Evolutionary conservation across 2,113 vertebrate genomes (phyloP).

Genomic region (Anguilla japonica): DNA sequence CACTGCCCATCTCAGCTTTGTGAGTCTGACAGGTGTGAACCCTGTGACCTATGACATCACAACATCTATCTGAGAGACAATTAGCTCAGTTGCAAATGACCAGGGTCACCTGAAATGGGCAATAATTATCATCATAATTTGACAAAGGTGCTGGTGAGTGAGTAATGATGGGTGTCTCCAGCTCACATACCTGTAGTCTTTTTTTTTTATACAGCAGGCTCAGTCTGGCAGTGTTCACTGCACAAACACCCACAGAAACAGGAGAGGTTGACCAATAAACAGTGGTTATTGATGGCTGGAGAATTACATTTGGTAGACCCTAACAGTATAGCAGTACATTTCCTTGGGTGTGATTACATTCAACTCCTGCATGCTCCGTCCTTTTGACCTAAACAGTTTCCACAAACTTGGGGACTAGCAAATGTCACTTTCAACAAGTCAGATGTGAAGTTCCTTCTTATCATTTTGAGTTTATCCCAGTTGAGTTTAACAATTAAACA

Average conservation of each 20-base stretch:
- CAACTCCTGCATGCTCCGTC: background rate
- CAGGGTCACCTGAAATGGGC: background rate
- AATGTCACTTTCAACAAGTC: conserved; percentile 9
- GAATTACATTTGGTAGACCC: background rate
- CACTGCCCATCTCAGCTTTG: background rate
- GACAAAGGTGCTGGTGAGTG: too few relatives aligned
- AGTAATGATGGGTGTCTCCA: too few relatives aligned
- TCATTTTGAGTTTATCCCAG: conserved; percentile 18
- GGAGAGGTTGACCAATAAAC: background rate
- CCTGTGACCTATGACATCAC: background rate
- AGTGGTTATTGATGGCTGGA: background rate
- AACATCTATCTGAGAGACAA: background rate
- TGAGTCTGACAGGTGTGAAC: too few relatives aligned
- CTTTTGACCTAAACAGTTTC: background rate
- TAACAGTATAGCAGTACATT: background rate
- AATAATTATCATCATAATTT: too few relatives aligned
- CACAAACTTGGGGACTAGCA: background rate
- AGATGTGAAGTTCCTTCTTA: conserved; percentile 10
- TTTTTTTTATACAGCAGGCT: too few relatives aligned
- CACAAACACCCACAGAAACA: background rate
- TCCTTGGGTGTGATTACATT: background rate
- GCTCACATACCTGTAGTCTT: too few relatives aligned
- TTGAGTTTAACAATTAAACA: conserved; percentile 27
- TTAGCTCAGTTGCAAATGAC: background rate
- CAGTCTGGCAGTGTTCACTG: too few relatives aligned